These are phyloP conservation scores for Macrobrachium nipponense DNA, from an alignment of 1,140 invertebrate genomes.

Conservation along the genomic window DNA sequence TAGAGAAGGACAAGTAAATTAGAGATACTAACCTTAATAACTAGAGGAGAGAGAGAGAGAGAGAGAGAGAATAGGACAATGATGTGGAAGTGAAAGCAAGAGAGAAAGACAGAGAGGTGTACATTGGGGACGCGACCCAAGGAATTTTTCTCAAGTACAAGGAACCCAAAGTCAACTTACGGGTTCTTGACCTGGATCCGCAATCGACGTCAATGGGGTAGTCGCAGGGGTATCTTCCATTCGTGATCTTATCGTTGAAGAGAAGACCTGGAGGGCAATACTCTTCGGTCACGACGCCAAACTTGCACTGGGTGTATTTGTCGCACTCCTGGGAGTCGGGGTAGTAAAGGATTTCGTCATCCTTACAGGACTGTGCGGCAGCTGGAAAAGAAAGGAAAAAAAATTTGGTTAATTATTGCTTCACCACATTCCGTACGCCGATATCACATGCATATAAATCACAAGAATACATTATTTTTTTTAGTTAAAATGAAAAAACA, in stretches of 20 bases:
- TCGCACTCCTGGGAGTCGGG: slow-evolving; percentile 30
- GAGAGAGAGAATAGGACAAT: too few relatives aligned
- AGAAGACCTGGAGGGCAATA: slow-evolving; percentile 44
- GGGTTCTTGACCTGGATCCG: slow-evolving; percentile 20
- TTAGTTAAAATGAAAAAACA: neutral
- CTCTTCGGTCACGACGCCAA: slow-evolving; percentile 24
- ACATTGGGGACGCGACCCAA: too few relatives aligned
- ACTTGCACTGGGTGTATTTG: slow-evolving; percentile 31
- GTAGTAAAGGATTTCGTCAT: slow-evolving; percentile 32
- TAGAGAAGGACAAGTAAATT: too few relatives aligned
- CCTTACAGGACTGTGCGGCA: slow-evolving; percentile 25
- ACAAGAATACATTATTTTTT: neutral
- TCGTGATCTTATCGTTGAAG: slow-evolving; percentile 38
- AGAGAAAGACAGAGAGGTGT: too few relatives aligned
- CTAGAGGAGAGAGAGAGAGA: too few relatives aligned
- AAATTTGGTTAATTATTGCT: neutral
- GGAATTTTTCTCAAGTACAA: too few relatives aligned
- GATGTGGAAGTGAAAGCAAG: too few relatives aligned
- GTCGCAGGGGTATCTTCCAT: slow-evolving; percentile 43
- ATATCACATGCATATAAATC: neutral
- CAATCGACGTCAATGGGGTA: slow-evolving; percentile 42
- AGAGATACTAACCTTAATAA: too few relatives aligned
- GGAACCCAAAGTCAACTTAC: slow-evolving; percentile 14
- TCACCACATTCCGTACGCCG: neutral
- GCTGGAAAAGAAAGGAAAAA: slow-evolving; percentile 4